These are phyloP conservation scores for Cyaniris semiargus DNA, from an alignment of 2,888 invertebrate genomes.

Conservation along the genomic window DNA sequence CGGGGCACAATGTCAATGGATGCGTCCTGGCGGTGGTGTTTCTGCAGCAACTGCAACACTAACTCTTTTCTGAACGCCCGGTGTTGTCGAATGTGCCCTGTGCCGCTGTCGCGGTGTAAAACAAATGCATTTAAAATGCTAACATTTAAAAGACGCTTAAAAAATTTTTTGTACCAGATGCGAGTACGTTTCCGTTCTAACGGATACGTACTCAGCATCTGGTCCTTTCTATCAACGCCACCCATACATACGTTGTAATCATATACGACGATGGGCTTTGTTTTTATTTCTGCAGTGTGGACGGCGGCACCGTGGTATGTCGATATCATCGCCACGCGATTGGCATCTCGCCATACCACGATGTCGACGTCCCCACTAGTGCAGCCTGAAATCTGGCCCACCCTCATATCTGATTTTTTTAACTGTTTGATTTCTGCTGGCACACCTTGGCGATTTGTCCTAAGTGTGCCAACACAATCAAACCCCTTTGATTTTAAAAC, in stretches of 20 bases:
- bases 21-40: neutral
- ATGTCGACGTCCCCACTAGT: conserved; percentile 21
- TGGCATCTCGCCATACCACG: neutral
- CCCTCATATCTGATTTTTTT: conserved; percentile 14
- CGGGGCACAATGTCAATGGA: neutral
- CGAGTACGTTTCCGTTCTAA: conserved; percentile 24
- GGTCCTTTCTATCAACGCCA: conserved; percentile 18
- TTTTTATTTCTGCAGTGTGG: too few species aligned
- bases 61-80: conserved; percentile 16
- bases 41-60: conserved; percentile 5
- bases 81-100: conserved; percentile 19
- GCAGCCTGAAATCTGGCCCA: neutral
- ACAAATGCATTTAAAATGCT: neutral
- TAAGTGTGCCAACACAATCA: conserved; percentile 9
- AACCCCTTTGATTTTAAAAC: neutral
- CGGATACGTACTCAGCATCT: conserved; percentile 13
- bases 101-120: conserved; percentile 19
- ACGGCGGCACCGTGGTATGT: too few species aligned
- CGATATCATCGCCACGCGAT: too few species aligned
- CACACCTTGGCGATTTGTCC: conserved; percentile 25
- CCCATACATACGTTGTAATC: conserved; percentile 3
- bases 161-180: conserved; percentile 25
- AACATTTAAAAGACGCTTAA: conserved; percentile 10
- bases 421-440: neutral
- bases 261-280: conserved; percentile 6